phyloP scores from a whole-genome alignment of 2,888 invertebrate genomes.

The Acanthococcus lagerstroemiae region DNA sequence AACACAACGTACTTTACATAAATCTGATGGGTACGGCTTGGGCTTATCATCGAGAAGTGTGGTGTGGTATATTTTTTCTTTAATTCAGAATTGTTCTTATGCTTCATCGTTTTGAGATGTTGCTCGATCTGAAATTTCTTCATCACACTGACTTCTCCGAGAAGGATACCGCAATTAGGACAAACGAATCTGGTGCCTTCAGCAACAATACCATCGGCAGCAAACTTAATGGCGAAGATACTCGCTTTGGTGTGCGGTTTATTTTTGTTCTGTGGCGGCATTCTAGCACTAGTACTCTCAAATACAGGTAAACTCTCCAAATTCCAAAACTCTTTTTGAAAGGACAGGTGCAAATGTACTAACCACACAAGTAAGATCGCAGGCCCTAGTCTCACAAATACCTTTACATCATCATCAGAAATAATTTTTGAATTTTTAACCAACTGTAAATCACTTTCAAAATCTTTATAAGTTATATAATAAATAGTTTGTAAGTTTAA shows the following conservation, averaged over 20 bases:
- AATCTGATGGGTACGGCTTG: background rate
- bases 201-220: background rate
- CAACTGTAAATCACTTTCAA: no score
- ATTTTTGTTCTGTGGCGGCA: background rate
- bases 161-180: background rate
- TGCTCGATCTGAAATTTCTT: background rate
- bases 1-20: background rate
- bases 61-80: background rate
- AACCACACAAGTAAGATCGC: no score
- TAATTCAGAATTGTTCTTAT: background rate
- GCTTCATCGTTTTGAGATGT: background rate
- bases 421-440: no score
- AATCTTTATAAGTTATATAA: no score
- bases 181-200: background rate
- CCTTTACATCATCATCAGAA: no score
- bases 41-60: no score
- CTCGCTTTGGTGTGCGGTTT: background rate
- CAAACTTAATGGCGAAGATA: background rate
- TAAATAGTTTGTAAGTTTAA: no score
- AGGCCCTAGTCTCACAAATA: no score
- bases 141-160: background rate
- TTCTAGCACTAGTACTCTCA: no score
- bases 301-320: no score
- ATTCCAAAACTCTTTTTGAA: no score
- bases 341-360: no score